A percentile compares a stretch with the other conserved stretches of the same genome.
Conservation (phyloP, 2,888 invertebrate genomes). For the Dasysyrphus albostriatus region DNA sequence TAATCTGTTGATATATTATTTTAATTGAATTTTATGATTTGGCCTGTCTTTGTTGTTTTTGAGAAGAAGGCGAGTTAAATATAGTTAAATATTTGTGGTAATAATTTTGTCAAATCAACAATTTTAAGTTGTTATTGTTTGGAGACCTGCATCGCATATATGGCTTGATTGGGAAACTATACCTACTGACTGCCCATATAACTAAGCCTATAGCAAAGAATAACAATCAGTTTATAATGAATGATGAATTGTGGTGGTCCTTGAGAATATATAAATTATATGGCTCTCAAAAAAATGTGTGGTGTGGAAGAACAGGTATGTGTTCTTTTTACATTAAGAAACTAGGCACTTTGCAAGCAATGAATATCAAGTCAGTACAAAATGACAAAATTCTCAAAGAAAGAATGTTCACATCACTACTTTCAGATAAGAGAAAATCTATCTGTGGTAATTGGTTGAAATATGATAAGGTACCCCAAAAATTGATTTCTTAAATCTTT, state of each 20-base stretch:
- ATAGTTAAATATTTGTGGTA: background rate
- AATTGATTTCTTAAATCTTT: too few relatives aligned
- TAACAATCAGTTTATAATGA: background rate
- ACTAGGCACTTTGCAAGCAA: too few relatives aligned
- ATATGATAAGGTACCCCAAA: too few relatives aligned
- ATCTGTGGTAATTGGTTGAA: too few relatives aligned
- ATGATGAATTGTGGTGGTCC: background rate
- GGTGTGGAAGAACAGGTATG: too few relatives aligned
- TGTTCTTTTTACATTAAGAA: too few relatives aligned
- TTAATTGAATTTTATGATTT: conserved; percentile 55
- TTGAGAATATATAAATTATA: background rate
- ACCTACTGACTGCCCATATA: background rate
- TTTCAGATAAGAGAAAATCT: too few relatives aligned
- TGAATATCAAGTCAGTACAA: too few relatives aligned
- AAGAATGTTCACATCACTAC: too few relatives aligned
- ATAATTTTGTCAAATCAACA: background rate
- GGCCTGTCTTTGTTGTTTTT: background rate
- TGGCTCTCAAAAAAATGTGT: too few relatives aligned
- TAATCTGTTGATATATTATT: conserved; percentile 61
- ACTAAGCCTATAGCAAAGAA: background rate
- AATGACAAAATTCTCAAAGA: too few relatives aligned
- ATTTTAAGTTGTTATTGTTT: background rate
- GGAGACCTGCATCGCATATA: background rate
- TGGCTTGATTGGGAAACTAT: background rate
- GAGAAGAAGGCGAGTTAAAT: background rate